Conservation (phyloP, 2,797 vertebrate genomes). For the Sternotherus odoratus region DNA sequence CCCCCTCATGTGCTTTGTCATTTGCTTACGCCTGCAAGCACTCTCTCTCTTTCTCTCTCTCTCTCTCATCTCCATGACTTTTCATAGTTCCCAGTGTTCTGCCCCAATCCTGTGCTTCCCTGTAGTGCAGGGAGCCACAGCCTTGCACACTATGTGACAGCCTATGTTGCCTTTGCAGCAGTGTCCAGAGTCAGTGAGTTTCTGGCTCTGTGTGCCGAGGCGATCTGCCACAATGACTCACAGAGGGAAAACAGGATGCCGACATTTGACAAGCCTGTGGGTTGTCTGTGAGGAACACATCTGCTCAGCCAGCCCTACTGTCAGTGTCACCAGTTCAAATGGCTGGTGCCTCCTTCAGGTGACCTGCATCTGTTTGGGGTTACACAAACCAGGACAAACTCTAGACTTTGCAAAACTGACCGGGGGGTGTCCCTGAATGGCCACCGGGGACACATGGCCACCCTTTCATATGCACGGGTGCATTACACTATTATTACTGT, state of each 20-base stretch:
- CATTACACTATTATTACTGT: neutral
- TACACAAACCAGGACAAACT: neutral
- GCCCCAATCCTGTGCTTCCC: fast-evolving
- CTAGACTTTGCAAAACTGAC: neutral
- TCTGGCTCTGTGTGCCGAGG: neutral
- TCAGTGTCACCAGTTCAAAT: neutral
- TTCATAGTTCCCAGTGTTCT: neutral
- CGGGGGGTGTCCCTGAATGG: neutral
- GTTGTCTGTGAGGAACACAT: constrained; percentile 26
- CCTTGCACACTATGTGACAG: fast-evolving
- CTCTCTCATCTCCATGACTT: fast-evolving
- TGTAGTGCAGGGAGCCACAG: neutral
- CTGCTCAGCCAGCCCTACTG: neutral
- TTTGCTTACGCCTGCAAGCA: neutral
- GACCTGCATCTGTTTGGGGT: neutral
- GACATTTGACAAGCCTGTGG: neutral
- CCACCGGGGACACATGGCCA: neutral
- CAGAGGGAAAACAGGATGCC: neutral
- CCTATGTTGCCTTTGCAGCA: neutral
- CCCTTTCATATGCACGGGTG: fast-evolving
- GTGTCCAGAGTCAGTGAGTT: neutral
- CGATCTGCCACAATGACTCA: neutral
- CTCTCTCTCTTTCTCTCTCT: neutral
- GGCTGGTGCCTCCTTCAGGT: fast-evolving
- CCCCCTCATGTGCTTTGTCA: neutral